Conservation (phyloP, 2,113 vertebrate species). For the Aphyosemion australe region DNA sequence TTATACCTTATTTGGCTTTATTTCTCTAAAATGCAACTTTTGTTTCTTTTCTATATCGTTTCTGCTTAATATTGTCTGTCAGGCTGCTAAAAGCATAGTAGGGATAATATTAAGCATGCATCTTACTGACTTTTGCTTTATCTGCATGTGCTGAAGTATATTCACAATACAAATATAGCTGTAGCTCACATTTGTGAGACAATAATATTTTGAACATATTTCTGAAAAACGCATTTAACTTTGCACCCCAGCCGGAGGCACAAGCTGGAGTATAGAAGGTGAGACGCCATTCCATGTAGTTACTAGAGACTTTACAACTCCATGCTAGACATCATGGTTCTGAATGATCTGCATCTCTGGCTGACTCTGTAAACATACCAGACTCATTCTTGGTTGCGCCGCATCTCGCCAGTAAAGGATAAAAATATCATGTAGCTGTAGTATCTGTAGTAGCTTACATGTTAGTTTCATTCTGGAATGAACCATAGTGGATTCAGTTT, state of each 20-base stretch:
- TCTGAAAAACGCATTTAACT: slow-evolving; percentile 73
- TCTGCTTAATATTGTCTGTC: slow-evolving; percentile 46
- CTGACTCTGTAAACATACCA: slow-evolving; percentile 64
- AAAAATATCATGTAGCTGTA: slow-evolving; percentile 63
- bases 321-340: slow-evolving; percentile 76
- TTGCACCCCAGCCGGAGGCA: slow-evolving; percentile 83
- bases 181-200: slow-evolving; percentile 43
- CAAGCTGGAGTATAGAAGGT: slow-evolving; percentile 87
- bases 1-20: slow-evolving; percentile 16
- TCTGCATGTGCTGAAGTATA: slow-evolving; percentile 69
- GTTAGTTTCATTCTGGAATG: slow-evolving; percentile 67
- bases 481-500: slow-evolving; percentile 46
- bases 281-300: slow-evolving; percentile 79
- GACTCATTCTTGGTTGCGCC: slow-evolving; percentile 72
- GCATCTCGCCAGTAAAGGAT: slow-evolving; percentile 50
- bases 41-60: slow-evolving; percentile 33
- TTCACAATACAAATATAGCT: slow-evolving; percentile 37
- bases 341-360: slow-evolving; percentile 69
- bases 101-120: slow-evolving; percentile 60
- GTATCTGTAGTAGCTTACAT: slow-evolving; percentile 54
- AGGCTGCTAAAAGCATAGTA: slow-evolving; percentile 30
- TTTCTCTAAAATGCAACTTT: slow-evolving; percentile 31
- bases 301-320: slow-evolving; percentile 70
- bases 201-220: slow-evolving; percentile 59
- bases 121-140: slow-evolving; percentile 49